These are phyloP conservation scores for Proteles cristata DNA, from an alignment of 2,113 vertebrate species.

Conservation along the genomic window DNA sequence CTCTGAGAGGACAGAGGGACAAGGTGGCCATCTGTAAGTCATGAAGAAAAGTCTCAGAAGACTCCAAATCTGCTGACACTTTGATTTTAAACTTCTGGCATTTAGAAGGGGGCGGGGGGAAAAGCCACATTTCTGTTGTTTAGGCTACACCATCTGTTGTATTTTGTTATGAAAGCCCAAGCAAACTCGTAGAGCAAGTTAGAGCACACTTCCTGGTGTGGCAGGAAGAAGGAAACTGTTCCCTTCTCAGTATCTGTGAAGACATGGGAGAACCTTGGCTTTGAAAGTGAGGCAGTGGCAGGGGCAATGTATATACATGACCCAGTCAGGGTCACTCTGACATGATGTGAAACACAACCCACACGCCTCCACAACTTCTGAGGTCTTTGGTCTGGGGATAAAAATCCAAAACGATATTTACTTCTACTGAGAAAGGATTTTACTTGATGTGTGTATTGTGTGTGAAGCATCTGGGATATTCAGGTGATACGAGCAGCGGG, in stretches of 20 bases:
- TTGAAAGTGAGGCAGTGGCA: too few species aligned
- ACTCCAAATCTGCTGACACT: background rate
- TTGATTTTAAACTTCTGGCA: background rate
- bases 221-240: background rate
- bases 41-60: background rate
- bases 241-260: background rate
- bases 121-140: background rate
- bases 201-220: too few species aligned
- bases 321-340: background rate
- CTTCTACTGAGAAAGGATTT: background rate
- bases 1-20: background rate
- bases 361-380: background rate
- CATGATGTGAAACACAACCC: background rate
- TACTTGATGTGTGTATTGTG: background rate
- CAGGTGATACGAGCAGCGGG: background rate
- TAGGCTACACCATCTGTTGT: background rate
- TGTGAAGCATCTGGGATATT: background rate
- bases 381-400: background rate
- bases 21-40: too few species aligned
- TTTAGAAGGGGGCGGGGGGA: background rate
- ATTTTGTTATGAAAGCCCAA: background rate
- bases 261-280: background rate
- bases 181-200: background rate
- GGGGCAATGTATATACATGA: fast-evolving
- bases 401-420: background rate